Conservation (phyloP, 2,888 invertebrate species). For the Brachyopa scutellaris region DNA sequence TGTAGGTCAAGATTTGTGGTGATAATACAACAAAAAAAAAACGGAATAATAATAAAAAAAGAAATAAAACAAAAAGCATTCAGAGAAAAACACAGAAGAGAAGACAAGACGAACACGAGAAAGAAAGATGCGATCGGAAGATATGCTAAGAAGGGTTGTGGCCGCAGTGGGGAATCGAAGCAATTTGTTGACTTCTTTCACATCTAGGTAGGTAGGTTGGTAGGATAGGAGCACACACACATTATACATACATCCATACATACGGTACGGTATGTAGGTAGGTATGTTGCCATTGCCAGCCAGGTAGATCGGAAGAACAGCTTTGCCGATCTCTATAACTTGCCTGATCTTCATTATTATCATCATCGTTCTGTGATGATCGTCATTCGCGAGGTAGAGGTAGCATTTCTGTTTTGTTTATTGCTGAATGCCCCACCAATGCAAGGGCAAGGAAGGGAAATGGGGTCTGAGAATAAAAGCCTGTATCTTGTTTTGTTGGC, state of each 20-base stretch:
- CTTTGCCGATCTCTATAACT: constrained; percentile 41
- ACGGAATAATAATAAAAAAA: constrained; percentile 69
- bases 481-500: neutral
- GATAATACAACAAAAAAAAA: constrained; percentile 74
- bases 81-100: constrained; percentile 50
- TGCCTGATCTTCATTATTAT: constrained; percentile 31
- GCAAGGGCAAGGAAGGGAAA: constrained; percentile 25
- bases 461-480: constrained; percentile 21
- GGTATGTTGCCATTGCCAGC: neutral
- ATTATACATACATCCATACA: neutral
- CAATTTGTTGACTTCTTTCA: constrained; percentile 65
- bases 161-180: neutral
- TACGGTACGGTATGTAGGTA: neutral
- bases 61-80: constrained; percentile 75
- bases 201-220: constrained; percentile 64
- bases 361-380: constrained; percentile 9
- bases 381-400: neutral
- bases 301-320: constrained; percentile 52
- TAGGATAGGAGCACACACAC: constrained; percentile 37
- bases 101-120: constrained; percentile 32
- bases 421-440: neutral
- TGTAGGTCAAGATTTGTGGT: constrained; percentile 80
- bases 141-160: constrained; percentile 66
- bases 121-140: constrained; percentile 56
- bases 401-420: neutral